These are phyloP conservation scores for Oostethus manadensis DNA, from an alignment of 2,113 vertebrate genomes.

Conservation along the genomic window DNA sequence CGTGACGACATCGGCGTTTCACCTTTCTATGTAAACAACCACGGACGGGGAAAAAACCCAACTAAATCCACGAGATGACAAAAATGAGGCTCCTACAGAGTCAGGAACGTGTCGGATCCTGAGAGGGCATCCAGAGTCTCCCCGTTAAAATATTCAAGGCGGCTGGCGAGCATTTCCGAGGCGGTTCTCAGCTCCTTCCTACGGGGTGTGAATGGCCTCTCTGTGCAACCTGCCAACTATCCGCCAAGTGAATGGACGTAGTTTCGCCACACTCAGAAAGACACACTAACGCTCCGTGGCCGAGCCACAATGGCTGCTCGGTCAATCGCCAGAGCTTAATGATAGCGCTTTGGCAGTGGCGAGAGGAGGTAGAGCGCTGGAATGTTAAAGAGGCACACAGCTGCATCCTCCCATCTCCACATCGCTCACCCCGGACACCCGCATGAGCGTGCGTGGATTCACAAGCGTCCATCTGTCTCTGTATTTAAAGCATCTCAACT, in stretches of 20 bases:
- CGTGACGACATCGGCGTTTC: conserved; percentile 27
- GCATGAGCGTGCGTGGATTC: too few relatives aligned
- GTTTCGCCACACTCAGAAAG: conserved; percentile 72
- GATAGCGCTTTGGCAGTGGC: conserved; percentile 70
- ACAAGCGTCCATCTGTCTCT: too few relatives aligned
- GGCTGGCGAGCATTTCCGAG: conserved; percentile 55
- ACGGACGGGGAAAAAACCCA: conserved; percentile 1
- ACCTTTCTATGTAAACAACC: background rate
- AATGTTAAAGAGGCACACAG: conserved; percentile 79
- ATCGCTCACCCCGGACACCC: conserved; percentile 17
- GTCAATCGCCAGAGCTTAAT: conserved; percentile 78
- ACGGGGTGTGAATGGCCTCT: conserved; percentile 76
- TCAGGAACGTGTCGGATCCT: conserved; percentile 35
- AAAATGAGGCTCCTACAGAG: conserved; percentile 5
- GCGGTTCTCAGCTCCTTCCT: conserved; percentile 72
- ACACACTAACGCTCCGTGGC: conserved; percentile 71
- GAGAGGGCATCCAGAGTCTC: conserved; percentile 49
- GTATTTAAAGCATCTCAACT: too few relatives aligned
- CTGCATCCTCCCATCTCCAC: conserved; percentile 45
- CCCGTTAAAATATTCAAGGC: conserved; percentile 61
- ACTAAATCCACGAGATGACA: background rate
- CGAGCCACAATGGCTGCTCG: conserved; percentile 63
- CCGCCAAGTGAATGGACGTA: conserved; percentile 81
- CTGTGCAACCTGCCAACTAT: conserved; percentile 79
- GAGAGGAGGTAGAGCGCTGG: conserved; percentile 66